Evolutionary conservation across 1,140 invertebrate genomes (phyloP).

Genomic region (Pseudomyrmex sp.): DNA sequence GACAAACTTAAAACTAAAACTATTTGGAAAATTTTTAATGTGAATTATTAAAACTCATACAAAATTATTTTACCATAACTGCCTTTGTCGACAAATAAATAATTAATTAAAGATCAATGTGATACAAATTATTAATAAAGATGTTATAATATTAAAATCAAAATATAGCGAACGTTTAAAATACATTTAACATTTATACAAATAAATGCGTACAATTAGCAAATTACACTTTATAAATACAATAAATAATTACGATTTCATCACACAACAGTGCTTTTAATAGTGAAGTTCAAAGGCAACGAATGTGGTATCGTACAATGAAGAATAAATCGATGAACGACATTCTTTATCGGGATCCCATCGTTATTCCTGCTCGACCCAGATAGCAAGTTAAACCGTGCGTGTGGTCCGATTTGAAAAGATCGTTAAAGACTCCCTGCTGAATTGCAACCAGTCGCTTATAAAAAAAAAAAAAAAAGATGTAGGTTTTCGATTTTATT

Average conservation of each 20-base stretch:
- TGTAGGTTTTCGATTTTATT: conserved; percentile 33
- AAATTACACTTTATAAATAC: background rate
- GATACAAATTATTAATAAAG: conserved; percentile 46
- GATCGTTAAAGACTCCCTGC: conserved; percentile 41
- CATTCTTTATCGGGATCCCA: conserved; percentile 52
- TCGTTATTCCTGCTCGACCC: conserved; percentile 61
- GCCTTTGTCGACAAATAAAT: conserved; percentile 8
- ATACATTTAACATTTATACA: conserved; percentile 22
- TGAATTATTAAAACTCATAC: conserved; percentile 19
- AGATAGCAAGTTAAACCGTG: conserved; percentile 54
- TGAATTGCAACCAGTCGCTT: conserved; percentile 32
- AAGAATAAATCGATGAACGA: conserved; percentile 4
- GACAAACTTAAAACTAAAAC: background rate
- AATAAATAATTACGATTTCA: conserved; percentile 33
- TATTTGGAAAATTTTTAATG: background rate
- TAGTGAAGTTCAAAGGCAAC: conserved; percentile 35
- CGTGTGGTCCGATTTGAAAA: conserved; percentile 37
- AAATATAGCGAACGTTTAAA: conserved; percentile 13
- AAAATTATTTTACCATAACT: conserved; percentile 21
- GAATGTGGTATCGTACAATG: conserved; percentile 22
- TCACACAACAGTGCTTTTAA: conserved; percentile 14
- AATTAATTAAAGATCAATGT: conserved; percentile 35
- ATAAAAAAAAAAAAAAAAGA: conserved; percentile 5
- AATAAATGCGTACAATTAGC: conserved; percentile 19
- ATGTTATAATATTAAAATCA: conserved; percentile 4